A percentile compares a stretch with the other conserved stretches of the same genome.
Evolutionary conservation across 2,888 invertebrate genomes (phyloP).

Genomic region (Agrotis clavis): DNA sequence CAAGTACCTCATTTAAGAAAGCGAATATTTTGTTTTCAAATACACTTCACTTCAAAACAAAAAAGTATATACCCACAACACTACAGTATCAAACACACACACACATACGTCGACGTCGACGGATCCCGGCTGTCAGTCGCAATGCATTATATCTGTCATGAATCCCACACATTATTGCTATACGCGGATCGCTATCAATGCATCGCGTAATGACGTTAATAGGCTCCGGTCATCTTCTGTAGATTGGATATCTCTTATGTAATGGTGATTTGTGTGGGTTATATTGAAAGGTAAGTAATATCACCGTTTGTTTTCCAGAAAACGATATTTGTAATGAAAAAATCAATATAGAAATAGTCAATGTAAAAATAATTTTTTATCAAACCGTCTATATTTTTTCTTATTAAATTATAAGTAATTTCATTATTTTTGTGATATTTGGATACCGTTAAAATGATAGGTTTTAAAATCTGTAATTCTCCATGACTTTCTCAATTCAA

Average conservation of each 20-base stretch:
- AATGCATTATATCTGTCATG: conserved; percentile 52
- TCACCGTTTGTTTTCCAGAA: background rate
- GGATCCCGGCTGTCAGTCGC: conserved; percentile 47
- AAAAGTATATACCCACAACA: background rate
- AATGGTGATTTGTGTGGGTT: background rate
- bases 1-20: background rate
- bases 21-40: background rate
- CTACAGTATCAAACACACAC: background rate
- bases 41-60: background rate
- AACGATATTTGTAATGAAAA: too few species aligned
- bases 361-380: too few species aligned
- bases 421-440: too few species aligned
- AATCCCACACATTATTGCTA: conserved; percentile 53
- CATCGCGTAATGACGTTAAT: conserved; percentile 49
- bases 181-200: conserved; percentile 45
- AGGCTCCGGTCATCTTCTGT: conserved; percentile 29
- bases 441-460: too few species aligned
- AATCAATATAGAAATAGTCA: too few species aligned
- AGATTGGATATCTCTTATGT: conserved; percentile 12
- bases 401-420: too few species aligned
- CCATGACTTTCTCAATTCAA: too few species aligned
- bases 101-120: background rate
- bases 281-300: background rate
- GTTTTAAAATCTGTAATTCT: too few species aligned
- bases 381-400: too few species aligned